Evolutionary conservation across 2,888 invertebrate genomes (phyloP), one percentile per base, ranked within the genome.

Genomic region (Sclerodermus sp.): DNA sequence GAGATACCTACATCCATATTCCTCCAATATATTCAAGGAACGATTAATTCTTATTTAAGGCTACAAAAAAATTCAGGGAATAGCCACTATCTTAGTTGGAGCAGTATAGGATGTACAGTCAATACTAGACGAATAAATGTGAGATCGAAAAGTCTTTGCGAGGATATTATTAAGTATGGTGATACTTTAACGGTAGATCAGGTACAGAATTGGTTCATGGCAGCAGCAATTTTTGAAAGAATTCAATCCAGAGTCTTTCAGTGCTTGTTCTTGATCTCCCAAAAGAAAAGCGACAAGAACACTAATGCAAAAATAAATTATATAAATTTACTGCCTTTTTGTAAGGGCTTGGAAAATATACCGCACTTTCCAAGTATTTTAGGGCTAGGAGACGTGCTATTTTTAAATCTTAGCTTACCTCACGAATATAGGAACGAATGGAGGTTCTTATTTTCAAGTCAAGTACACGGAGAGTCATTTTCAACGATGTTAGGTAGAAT

Each of bases 391-490:
- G 89, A 90, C 75, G 85, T 92, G 45, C 83, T 90, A 50, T 91
- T 90, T 81, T 81, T 95, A 31, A 93, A 91, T 80, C 85, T 86
- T 36, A 85, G 89, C 70, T 79, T 96, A 46, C 93, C 93, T 0
- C 83, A 83, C 53, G 86, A 88, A 55, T 83, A 87, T 57, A 88
- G 89, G 68, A 79, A 85, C 59, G 87, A 90, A 74, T 96, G 95
- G 95, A 82, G 93, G 64, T 90, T 93, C 69, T 80, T 95, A 2
- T 95, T 92, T 80, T 92, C 91, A 6, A 90, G 91, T 13, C 87
- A 88, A 71, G 87, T 90, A 47, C 91, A 94, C 72, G 96, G 96
- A 0, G 93, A 94, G 79, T 93, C 93, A 47, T 96, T 92, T 79
- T 89, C 92, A 2, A 91, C 91, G 12, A 84, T 91, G 81, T 81